Base-by-base conservation (phyloP, 2,888 invertebrate species). In the Papilio demoleus region DNA sequence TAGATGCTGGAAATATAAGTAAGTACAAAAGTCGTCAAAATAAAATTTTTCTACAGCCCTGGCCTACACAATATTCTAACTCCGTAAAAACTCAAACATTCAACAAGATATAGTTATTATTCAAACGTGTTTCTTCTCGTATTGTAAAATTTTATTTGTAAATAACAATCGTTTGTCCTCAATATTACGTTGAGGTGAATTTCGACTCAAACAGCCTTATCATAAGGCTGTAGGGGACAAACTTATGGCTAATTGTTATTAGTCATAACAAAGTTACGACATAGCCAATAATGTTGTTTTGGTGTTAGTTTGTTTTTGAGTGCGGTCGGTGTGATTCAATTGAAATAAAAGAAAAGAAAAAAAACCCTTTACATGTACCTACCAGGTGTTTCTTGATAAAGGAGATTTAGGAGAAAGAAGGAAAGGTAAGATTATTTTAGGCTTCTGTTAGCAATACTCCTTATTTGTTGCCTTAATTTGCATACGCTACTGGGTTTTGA, bases 221-320 rank as follows among this genome's bases (percentile, higher is more conserved):
- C 27, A 8, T 24, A 53, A 53, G 53, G 53, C 14, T 53, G 27
- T 53, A 53, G 53, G 24, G 53, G 27, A 53, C 53, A 27, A 27
- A 27, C 53, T 53, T 53, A 53, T 27, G 53, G 27, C 8, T 53
- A 53, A 27, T 53, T 27, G 8, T 53, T 53, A 53, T 53, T 27
- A 53, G 53, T 53, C 53, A 27, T 53, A 53, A 53, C 24, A n/a
- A 24, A 53, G 12, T 53, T 27, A 53, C 50, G 50, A 50, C 53
- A 24, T 53, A n/a, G n/a, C 14, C n/a, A 27, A 50, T 50, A 27
- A 53, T n/a, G 27, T 53, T 27, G 27, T 27, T n/a, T 53, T 53
- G 27, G 53, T 27, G 27, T 53, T 27, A 53, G 53, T 53, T 53
- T 53, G 53, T 11, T 27, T 53, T 27, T 27, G 53, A 53, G n/a